Base-by-base conservation (phyloP, 64 coral and sea anemone species). In the Platygyra sinensis region DNA sequence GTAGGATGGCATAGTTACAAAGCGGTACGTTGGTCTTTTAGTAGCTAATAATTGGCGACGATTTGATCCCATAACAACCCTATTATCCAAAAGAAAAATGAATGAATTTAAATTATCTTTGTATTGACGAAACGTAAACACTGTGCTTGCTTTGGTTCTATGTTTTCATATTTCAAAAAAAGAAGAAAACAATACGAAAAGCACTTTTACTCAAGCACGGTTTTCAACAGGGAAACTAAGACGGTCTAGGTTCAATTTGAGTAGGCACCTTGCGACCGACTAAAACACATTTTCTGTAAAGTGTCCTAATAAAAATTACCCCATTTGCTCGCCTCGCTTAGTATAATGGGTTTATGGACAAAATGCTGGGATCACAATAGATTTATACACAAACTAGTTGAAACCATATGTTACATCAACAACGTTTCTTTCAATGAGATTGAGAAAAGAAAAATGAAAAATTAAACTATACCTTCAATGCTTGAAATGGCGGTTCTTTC, bases 81-180 rank as follows among this genome's bases (percentile, higher is more conserved):
- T 69, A 69, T 79, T 29, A 57, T 79, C 49, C 50, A 67, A 38
- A 36, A 28, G 31, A 83, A 65, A 83, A 61, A 39, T 39, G 62
- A 83, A 83, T 67, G 80, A 83, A 83, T 83, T 32, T 38, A 42
- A 83, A 80, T 80, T n/a, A 20, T 8, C 57, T 18, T 25, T 69
- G 13, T 60, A 33, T 61, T 80, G 29, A 62, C 15, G 55, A 80
- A 29, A 15, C 52, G 55, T 15, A 80, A 80, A 80, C 57, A 19
- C 4, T 18, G 31, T 80, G 78, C 55, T 61, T 30, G 10, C n/a
- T 69, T 27, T 69, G n/a, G 65, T 11, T 69, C 4, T 69, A 24
- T 69, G 4, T 27, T 69, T 11, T 27, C n/a, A n/a, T 27, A 29
- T 57, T 16, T 2, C 0, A 57, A 57, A 57, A 0, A 2, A 12